Conservation (phyloP, 92 coral and sea anemone species). For the Bergia puertoricense region DNA sequence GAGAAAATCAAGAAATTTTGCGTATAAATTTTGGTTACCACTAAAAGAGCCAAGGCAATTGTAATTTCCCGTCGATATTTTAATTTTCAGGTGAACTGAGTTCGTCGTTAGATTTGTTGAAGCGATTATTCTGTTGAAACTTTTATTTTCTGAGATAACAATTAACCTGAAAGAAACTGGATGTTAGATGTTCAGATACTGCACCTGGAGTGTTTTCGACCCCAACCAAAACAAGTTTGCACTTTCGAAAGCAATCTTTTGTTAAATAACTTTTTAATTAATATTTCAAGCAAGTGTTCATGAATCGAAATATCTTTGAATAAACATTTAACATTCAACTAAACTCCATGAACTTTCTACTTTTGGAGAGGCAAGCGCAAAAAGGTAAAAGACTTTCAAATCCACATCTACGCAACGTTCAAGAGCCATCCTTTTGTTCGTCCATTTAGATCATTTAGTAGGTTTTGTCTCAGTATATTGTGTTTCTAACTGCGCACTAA, state of each 20-base stretch:
- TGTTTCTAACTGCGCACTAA: not conserved
- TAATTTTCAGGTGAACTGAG: not conserved
- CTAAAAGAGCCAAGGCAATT: not conserved
- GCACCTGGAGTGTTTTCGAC: not conserved
- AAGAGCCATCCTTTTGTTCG: not conserved
- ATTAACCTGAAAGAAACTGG: not conserved
- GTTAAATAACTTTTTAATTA: constrained; percentile 2
- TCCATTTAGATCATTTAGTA: not conserved
- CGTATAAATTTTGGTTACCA: not conserved
- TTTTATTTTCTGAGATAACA: constrained; percentile 14
- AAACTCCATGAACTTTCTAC: not conserved
- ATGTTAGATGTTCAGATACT: not conserved
- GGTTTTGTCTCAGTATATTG: not conserved
- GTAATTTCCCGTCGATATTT: not conserved
- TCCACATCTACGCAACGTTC: not conserved
- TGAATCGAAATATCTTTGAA: no score
- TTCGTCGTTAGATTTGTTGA: constrained; percentile 1
- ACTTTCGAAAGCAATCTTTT: constrained; percentile 34
- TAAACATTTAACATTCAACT: not conserved
- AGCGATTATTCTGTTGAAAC: not conserved
- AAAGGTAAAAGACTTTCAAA: not conserved
- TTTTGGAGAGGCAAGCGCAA: not conserved
- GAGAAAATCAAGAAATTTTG: not conserved
- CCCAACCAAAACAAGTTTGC: not conserved
- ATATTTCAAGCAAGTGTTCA: not conserved